Conservation (phyloP, 1,140 invertebrate species). For the Heliconius eleuchia region DNA sequence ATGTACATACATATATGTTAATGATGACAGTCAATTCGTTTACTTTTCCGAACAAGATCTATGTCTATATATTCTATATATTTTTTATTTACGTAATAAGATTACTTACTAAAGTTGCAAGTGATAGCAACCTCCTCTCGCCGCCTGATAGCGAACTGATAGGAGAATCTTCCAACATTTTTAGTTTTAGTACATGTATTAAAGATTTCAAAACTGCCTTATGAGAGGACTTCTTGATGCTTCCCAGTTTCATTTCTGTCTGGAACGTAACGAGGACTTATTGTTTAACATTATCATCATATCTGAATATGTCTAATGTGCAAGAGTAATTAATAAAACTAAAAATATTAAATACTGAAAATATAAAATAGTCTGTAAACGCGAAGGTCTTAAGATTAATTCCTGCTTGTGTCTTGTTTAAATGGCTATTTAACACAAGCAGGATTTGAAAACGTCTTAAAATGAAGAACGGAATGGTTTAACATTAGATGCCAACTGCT, state of each 20-base stretch:
- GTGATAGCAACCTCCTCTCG: conserved; percentile 59
- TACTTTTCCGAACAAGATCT: too few species aligned
- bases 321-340: neutral
- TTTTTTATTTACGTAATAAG: too few species aligned
- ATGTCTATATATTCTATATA: too few species aligned
- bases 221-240: conserved; percentile 48
- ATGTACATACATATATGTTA: too few species aligned
- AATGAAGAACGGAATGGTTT: too few species aligned
- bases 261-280: conserved; percentile 47
- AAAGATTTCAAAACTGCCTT: conserved; percentile 45
- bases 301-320: too few species aligned
- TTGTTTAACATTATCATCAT: neutral
- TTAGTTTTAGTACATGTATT: conserved; percentile 57
- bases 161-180: conserved; percentile 44
- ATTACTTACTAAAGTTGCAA: conserved; percentile 58
- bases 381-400: neutral
- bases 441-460: too few species aligned
- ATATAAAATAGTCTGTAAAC: neutral
- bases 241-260: conserved; percentile 74
- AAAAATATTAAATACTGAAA: neutral
- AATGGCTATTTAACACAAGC: neutral
- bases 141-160: conserved; percentile 64
- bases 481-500: too few species aligned
- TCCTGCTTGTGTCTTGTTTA: neutral
- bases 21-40: too few species aligned